These are phyloP conservation scores for Yponomeuta sedellus DNA, from an alignment of 2,888 invertebrate genomes.

Conservation along the genomic window DNA sequence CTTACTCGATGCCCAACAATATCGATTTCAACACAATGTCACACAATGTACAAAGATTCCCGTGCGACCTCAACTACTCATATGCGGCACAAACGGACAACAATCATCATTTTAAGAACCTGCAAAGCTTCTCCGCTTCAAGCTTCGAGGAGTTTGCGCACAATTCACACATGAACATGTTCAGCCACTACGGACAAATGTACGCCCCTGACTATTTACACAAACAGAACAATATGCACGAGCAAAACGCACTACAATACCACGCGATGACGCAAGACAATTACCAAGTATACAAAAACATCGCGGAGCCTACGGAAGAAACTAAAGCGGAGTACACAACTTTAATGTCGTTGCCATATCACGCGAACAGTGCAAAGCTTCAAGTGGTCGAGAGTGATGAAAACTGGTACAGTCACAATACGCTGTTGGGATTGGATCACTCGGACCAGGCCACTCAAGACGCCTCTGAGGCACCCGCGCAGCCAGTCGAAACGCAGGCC, in stretches of 20 bases:
- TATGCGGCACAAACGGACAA: conserved; percentile 52
- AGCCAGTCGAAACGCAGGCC: conserved; percentile 23
- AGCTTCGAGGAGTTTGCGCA: conserved; percentile 75
- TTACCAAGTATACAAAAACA: conserved; percentile 62
- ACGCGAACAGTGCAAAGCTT: conserved; percentile 78
- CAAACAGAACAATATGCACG: conserved; percentile 45
- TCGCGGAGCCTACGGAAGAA: conserved; percentile 59
- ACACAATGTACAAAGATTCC: conserved; percentile 60
- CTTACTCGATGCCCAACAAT: conserved; percentile 42
- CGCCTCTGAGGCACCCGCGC: conserved; percentile 33
- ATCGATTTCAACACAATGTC: conserved; percentile 54
- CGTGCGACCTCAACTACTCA: conserved; percentile 64
- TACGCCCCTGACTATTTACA: conserved; percentile 64
- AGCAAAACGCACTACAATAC: conserved; percentile 52
- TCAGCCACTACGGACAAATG: conserved; percentile 69
- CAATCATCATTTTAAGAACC: conserved; percentile 51
- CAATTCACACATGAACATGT: conserved; percentile 67
- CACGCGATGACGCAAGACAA: conserved; percentile 51
- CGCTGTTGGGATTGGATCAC: conserved; percentile 55
- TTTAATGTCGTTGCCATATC: conserved; percentile 79
- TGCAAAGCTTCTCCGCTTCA: conserved; percentile 68
- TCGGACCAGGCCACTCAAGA: conserved; percentile 57
- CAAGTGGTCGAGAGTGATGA: conserved; percentile 77
- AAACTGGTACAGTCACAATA: conserved; percentile 69
- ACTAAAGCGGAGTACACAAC: conserved; percentile 78